Evolutionary conservation across 2,113 vertebrate species (phyloP).

Genomic region (Gracilinanus agilis): DNA sequence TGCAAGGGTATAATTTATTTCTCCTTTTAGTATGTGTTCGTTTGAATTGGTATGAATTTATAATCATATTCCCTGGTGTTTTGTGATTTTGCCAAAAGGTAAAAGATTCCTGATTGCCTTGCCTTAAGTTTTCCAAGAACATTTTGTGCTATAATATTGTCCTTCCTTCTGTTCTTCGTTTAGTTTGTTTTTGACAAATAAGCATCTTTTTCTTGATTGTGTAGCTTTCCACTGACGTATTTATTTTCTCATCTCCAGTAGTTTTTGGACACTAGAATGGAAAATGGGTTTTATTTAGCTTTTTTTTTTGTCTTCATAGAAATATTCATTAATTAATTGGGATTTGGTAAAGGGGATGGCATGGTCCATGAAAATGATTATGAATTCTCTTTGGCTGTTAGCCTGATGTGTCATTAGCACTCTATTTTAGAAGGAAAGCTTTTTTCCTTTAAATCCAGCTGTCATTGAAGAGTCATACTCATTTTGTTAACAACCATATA

Average conservation of each 20-base stretch:
- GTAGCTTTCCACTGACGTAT: not conserved
- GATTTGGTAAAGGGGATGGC: not conserved
- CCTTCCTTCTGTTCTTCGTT: not conserved
- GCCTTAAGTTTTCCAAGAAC: constrained; percentile 7
- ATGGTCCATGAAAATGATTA: not conserved
- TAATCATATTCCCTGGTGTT: not conserved
- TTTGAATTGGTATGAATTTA: not conserved
- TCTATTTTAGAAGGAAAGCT: constrained; percentile 1
- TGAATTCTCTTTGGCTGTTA: not conserved
- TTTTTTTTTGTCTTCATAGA: constrained; percentile 31
- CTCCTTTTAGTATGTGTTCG: not conserved
- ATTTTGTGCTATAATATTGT: not conserved
- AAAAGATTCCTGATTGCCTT: constrained; percentile 9
- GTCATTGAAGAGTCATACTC: not conserved
- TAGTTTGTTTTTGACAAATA: not conserved
- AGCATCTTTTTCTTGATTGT: constrained; percentile 1
- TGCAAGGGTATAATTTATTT: constrained; percentile 5
- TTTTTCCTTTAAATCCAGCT: not conserved
- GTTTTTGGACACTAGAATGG: constrained; percentile 6
- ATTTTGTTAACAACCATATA: not conserved
- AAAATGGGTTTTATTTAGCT: constrained; percentile 7
- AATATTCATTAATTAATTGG: not conserved
- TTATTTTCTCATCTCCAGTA: not conserved
- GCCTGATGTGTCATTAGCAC: not conserved
- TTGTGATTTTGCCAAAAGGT: constrained; percentile 6